phyloP scores from a whole-genome alignment of 2,888 invertebrate genomes.

The Dasysyrphus albostriatus region DNA sequence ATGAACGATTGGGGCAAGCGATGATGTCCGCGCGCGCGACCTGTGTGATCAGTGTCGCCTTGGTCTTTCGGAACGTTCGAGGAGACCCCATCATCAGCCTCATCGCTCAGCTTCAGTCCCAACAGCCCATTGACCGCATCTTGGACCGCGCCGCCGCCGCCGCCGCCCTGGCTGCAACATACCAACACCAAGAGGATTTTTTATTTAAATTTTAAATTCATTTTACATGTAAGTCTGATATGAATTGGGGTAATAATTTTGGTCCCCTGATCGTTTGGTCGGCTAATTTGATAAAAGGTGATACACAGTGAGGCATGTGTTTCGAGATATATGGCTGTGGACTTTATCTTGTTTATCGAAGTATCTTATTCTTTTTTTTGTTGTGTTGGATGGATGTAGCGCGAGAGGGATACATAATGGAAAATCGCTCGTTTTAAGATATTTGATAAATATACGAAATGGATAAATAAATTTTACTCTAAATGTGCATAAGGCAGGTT shows the following conservation, averaged over 20 bases:
- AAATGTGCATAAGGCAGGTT: conserved; percentile 68
- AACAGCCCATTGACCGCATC: conserved; percentile 14
- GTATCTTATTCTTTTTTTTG: conserved; percentile 49
- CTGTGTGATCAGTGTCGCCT: conserved; percentile 59
- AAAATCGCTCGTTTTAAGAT: conserved; percentile 76
- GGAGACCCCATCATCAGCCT: neutral
- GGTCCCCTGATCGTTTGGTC: conserved; percentile 74
- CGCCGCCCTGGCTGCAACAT: conserved; percentile 9
- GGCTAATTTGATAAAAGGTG: conserved; percentile 76
- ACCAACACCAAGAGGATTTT: conserved; percentile 19
- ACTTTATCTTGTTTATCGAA: conserved; percentile 72
- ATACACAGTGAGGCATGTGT: conserved; percentile 75
- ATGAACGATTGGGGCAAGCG: conserved; percentile 72
- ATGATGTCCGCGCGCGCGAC: conserved; percentile 67
- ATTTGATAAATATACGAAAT: conserved; percentile 74
- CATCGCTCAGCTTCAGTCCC: neutral
- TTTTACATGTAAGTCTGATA: conserved; percentile 76
- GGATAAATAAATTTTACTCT: conserved; percentile 69
- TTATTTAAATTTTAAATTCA: conserved; percentile 76
- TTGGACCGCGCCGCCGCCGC: neutral
- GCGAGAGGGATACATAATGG: conserved; percentile 69
- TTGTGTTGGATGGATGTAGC: conserved; percentile 55
- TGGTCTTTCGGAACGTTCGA: neutral
- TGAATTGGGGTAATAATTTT: conserved; percentile 76
- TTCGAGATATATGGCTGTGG: conserved; percentile 74